A percentile compares a stretch with the other conserved stretches of the same genome.
Conservation (phyloP, 2,888 invertebrate genomes). For the Drosophila cognata region DNA sequence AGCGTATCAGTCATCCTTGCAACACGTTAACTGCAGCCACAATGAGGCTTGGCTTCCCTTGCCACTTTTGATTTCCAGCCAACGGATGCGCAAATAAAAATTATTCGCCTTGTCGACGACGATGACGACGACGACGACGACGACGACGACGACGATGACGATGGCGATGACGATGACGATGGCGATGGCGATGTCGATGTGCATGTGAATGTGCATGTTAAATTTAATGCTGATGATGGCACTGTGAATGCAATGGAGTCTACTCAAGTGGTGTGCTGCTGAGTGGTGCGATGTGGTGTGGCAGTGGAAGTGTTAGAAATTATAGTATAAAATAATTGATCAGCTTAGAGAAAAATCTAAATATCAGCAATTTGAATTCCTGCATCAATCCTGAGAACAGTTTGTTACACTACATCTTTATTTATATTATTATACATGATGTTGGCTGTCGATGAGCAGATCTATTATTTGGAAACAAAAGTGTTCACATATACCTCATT, state of each 20-base stretch:
- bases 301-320: background rate
- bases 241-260: constrained; percentile 21
- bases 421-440: too few species aligned
- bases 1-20: constrained; percentile 7
- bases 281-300: constrained; percentile 6
- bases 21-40: background rate
- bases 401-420: background rate
- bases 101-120: constrained; percentile 61
- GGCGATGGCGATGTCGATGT: background rate
- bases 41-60: background rate
- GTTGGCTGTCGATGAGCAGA: too few species aligned
- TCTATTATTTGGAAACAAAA: too few species aligned
- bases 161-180: constrained; percentile 9
- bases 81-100: constrained; percentile 82
- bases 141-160: constrained; percentile 5
- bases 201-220: constrained; percentile 16
- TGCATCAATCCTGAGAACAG: background rate
- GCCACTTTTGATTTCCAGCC: constrained; percentile 43
- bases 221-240: constrained; percentile 17
- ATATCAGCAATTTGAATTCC: background rate
- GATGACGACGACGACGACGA: constrained; percentile 20
- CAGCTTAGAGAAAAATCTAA: background rate
- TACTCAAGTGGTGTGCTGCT: constrained; percentile 7
- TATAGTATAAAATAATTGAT: background rate
- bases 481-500: too few species aligned